A percentile compares a stretch with the other conserved stretches of the same genome.
Conservation (phyloP, 2,797 vertebrate genomes). For the Masticophis lateralis region DNA sequence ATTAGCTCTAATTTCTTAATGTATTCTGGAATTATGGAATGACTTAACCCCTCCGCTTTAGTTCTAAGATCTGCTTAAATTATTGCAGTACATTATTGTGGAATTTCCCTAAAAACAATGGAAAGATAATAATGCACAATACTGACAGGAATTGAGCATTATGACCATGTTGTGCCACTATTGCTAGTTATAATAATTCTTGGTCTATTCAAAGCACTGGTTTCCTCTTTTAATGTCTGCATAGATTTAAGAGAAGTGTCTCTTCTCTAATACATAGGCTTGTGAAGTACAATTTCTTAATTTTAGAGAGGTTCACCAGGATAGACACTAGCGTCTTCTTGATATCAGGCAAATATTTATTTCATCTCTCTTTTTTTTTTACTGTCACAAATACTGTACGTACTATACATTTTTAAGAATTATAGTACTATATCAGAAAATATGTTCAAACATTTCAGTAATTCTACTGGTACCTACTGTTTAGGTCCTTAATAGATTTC, state of each 20-base stretch:
- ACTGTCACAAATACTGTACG: background rate
- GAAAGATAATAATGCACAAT: background rate
- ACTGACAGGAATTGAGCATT: background rate
- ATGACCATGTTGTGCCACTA: background rate
- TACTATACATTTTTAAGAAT: background rate
- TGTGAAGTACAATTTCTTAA: background rate
- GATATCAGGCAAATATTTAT: background rate
- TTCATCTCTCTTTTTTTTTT: background rate
- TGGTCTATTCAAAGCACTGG: background rate
- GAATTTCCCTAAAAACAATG: background rate
- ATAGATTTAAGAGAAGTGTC: too few species aligned
- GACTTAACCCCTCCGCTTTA: background rate
- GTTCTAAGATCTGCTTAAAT: background rate
- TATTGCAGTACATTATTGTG: background rate
- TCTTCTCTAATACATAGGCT: background rate
- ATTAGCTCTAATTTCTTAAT: background rate
- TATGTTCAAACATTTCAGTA: background rate
- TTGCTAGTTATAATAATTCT: background rate
- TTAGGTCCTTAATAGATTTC: background rate
- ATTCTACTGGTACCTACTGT: background rate
- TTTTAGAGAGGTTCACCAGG: background rate
- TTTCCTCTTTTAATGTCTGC: background rate
- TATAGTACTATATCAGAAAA: background rate
- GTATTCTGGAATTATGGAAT: background rate
- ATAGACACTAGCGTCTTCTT: background rate